Evolutionary conservation across 92 coral and sea anemone species (phyloP).

Genomic region (Phymanthus crucifer): DNA sequence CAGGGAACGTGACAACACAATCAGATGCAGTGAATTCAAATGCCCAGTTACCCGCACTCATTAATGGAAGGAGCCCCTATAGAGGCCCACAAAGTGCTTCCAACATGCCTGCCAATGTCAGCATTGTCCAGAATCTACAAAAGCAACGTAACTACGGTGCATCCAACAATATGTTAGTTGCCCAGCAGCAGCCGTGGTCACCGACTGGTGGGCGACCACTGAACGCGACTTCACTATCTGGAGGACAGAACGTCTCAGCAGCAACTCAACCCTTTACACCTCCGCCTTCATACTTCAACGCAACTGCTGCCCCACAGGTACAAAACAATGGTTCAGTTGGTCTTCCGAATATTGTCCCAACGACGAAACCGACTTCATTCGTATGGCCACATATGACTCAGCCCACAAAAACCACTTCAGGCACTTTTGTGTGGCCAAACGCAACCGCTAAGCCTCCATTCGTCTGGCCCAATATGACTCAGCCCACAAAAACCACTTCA

Average conservation of each 20-base stretch:
- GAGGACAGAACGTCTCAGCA: neutral
- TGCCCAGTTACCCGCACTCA: neutral
- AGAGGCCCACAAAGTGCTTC: neutral
- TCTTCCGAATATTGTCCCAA: neutral
- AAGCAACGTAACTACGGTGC: neutral
- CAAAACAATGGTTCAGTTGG: neutral
- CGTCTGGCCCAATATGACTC: slow-evolving; percentile 27
- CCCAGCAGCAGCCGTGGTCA: slow-evolving; percentile 7
- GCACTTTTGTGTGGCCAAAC: slow-evolving; percentile 23
- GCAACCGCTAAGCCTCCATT: slow-evolving; percentile 15
- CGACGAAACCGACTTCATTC: neutral
- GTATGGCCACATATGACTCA: slow-evolving; percentile 10
- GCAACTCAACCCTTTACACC: neutral
- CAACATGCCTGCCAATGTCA: neutral
- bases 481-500: neutral
- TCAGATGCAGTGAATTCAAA: neutral
- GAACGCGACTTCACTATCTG: neutral
- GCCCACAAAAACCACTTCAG: neutral
- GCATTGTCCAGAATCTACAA: neutral
- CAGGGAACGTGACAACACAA: neutral
- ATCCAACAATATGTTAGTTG: neutral
- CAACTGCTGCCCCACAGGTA: neutral
- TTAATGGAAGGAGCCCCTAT: neutral
- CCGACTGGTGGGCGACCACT: neutral
- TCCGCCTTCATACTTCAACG: neutral